Base-by-base conservation (phyloP, 2,113 vertebrate species). In the Hemichromis elongatus region DNA sequence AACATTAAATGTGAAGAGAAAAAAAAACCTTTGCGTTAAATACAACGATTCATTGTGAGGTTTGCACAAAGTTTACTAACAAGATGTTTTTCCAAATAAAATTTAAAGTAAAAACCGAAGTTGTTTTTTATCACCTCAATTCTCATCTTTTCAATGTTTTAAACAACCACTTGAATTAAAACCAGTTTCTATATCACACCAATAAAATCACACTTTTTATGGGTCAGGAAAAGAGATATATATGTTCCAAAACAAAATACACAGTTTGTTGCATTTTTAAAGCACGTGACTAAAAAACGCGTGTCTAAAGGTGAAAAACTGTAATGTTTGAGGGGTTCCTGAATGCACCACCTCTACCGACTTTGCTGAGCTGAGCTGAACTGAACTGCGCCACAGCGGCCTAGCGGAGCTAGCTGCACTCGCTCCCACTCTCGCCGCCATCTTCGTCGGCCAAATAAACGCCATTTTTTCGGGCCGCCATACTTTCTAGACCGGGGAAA, bases 401-500 rank as follows among this genome's bases (percentile, higher is more conserved):
- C 97, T 97, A 96, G 96, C 92, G 92, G 86, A 93, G 93, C 94
- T 91, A 92, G 94, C 95, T 95, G 96, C 96, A 94, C 90, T 91
- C 90, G 85, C 94, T 95, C 92, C 93, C 94, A 92, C 95, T 85
- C 94, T 93, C 94, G 96, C 97, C 97, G 98, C 98, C 98, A 98
- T 98, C 97, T 98, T 97, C 96, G 93, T 92, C 95, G 96, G 96
- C 93, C 94, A 95, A 94, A 96, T 92, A 95, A 96, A 96, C 96
- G 96, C 96, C 96, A 97, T 97, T 96, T 98, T 97, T 99, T 98
- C 97, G 97, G 98, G 97, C 97, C 97, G 98, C 98, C 98, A 99
- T 99, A 99, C 98, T 95, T 95, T 94, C 90, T 97, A 97, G 97
- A 97, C 97, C 97, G 96, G 97, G 97, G 96, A 98, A 99, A 99